phyloP scores from a whole-genome alignment of 1,140 invertebrate species.

The Pectinophora gossypiella region DNA sequence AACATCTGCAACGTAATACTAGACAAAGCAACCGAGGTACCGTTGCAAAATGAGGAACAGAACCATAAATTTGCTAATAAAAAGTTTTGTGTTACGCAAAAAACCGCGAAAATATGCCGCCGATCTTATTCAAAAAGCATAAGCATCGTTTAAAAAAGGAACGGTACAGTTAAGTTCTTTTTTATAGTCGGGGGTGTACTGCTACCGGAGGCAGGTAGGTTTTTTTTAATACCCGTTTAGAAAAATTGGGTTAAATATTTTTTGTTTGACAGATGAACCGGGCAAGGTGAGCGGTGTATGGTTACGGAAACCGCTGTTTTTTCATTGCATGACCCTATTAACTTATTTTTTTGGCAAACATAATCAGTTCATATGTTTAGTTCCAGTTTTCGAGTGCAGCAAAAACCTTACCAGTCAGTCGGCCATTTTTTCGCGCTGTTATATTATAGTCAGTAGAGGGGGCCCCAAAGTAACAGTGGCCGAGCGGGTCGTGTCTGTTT shows the following conservation, averaged over 20 bases:
- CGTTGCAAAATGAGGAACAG: slow-evolving; percentile 48
- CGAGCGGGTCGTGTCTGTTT: slow-evolving; percentile 25
- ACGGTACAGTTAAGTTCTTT: slow-evolving; percentile 52
- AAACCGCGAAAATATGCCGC: slow-evolving; percentile 46
- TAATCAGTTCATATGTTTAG: slow-evolving; percentile 60
- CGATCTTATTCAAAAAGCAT: slow-evolving; percentile 6
- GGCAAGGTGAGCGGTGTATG: slow-evolving; percentile 61
- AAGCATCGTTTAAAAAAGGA: slow-evolving; percentile 23
- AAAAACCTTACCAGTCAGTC: too few relatives aligned
- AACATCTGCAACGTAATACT: slow-evolving; percentile 37
- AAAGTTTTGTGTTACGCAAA: slow-evolving; percentile 34
- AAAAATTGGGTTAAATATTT: slow-evolving; percentile 69
- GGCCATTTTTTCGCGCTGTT: too few relatives aligned
- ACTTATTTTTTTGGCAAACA: slow-evolving; percentile 38
- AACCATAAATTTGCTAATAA: slow-evolving; percentile 46
- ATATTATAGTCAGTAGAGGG: slow-evolving; percentile 4
- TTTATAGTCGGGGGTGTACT: slow-evolving; percentile 37
- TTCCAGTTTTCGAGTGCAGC: too few relatives aligned
- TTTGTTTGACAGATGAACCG: slow-evolving; percentile 48
- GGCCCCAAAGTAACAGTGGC: slow-evolving; percentile 29
- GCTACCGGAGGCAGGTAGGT: slow-evolving; percentile 58
- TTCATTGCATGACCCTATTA: slow-evolving; percentile 53
- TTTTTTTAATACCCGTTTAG: slow-evolving; percentile 47
- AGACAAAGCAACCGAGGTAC: slow-evolving; percentile 44
- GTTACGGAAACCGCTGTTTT: slow-evolving; percentile 66